Percentiles rank a stretch among this genome's conserved stretches.
Evolutionary conservation across 2,797 vertebrate species (phyloP).

Genomic region (Eulemur rubriventer): DNA sequence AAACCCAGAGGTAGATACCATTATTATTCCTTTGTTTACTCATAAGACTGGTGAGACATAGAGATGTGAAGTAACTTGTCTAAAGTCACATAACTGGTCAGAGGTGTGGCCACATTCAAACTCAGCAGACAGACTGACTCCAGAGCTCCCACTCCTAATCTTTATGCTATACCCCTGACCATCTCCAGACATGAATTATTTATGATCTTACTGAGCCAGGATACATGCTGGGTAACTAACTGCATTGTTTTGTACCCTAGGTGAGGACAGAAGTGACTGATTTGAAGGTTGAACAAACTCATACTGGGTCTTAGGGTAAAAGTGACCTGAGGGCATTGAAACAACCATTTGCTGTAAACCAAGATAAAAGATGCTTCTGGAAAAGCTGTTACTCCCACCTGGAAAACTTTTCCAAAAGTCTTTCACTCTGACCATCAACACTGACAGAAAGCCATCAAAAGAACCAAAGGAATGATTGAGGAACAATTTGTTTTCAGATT

Average conservation of each 20-base stretch:
- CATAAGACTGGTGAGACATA: background rate
- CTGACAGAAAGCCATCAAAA: background rate
- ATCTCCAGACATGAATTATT: background rate
- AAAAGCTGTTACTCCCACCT: background rate
- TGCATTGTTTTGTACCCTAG: background rate
- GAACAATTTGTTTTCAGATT: background rate
- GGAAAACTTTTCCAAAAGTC: background rate
- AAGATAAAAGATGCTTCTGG: background rate
- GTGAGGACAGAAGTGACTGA: background rate
- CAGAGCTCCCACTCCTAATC: background rate
- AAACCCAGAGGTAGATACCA: background rate
- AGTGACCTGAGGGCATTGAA: background rate
- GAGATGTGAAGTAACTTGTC: background rate
- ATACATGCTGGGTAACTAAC: background rate
- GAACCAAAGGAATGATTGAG: background rate
- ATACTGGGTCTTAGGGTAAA: background rate
- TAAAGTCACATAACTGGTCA: background rate
- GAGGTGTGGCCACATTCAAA: background rate
- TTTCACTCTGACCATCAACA: background rate
- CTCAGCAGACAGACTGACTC: constrained; percentile 6
- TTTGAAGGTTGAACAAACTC: constrained; percentile 4
- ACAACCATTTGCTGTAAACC: background rate
- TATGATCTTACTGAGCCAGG: background rate
- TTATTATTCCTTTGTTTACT: background rate
- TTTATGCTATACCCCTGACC: background rate